phyloP scores from a whole-genome alignment of 1,140 invertebrate species.

The Ctenoplectra terminalis region DNA sequence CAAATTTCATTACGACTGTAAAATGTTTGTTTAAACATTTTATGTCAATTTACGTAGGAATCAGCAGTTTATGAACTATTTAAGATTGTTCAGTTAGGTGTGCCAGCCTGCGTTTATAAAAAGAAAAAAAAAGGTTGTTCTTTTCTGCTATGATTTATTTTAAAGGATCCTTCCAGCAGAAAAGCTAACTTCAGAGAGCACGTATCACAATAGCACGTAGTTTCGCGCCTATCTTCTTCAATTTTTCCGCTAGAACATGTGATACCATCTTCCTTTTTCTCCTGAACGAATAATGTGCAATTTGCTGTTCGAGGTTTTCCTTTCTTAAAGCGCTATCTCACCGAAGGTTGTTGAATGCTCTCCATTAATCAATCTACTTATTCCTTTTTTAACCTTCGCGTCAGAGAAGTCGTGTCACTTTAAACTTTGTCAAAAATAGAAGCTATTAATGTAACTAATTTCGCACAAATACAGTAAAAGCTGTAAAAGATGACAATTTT shows the following conservation, averaged over 20 bases:
- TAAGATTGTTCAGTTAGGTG: neutral
- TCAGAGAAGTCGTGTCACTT: neutral
- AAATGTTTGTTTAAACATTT: neutral
- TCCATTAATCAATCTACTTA: neutral
- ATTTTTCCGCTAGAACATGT: constrained; percentile 2
- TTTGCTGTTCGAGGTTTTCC: neutral
- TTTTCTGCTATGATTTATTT: constrained; percentile 5
- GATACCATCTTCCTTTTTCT: constrained; percentile 11
- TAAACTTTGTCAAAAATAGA: neutral
- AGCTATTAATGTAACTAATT: no score
- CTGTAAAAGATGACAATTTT: no score
- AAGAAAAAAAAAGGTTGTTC: constrained; percentile 15
- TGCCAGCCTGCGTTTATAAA: neutral
- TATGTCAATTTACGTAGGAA: neutral
- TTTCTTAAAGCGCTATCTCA: neutral
- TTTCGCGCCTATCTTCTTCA: constrained; percentile 30
- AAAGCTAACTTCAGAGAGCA: neutral
- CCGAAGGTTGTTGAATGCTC: neutral
- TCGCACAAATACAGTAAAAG: no score
- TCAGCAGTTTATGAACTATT: neutral
- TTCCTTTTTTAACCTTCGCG: neutral
- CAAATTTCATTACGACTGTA: neutral
- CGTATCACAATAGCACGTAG: constrained; percentile 31
- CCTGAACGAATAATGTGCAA: constrained; percentile 6
- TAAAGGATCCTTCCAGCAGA: neutral